These are phyloP conservation scores for Pseudomyrmex sp. DNA, from an alignment of 1,140 invertebrate genomes.

Conservation along the genomic window DNA sequence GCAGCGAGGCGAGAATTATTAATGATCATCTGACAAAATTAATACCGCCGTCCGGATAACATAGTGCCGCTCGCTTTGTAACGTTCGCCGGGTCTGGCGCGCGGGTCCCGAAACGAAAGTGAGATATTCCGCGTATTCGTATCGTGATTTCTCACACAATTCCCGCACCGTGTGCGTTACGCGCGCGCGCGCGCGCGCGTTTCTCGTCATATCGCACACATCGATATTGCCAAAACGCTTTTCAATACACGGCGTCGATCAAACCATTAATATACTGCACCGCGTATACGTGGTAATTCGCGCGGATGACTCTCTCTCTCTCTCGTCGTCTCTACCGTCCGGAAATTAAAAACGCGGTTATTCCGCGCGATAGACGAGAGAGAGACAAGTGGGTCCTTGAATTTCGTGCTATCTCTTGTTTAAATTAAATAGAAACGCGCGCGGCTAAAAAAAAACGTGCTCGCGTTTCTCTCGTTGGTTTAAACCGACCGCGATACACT, in stretches of 20 bases:
- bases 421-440: neutral
- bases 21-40: slow-evolving; percentile 78
- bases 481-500: neutral
- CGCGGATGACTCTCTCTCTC: too few species aligned
- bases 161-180: neutral
- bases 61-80: slow-evolving; percentile 52
- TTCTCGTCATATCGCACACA: neutral
- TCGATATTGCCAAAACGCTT: neutral
- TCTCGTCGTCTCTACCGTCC: too few species aligned
- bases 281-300: too few species aligned
- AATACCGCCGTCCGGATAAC: slow-evolving; percentile 68
- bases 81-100: slow-evolving; percentile 28
- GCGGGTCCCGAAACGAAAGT: slow-evolving; percentile 23
- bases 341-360: too few species aligned
- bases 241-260: slow-evolving; percentile 8
- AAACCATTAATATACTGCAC: slow-evolving; percentile 2
- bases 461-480: neutral
- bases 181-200: neutral
- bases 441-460: too few species aligned
- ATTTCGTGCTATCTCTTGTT: neutral
- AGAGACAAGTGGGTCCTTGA: too few species aligned
- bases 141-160: slow-evolving; percentile 44
- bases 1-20: slow-evolving; percentile 65
- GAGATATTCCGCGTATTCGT: slow-evolving; percentile 44
- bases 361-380: too few species aligned